Conservation (phyloP, 2,888 invertebrate genomes). For the Pseudococcus viburni region DNA sequence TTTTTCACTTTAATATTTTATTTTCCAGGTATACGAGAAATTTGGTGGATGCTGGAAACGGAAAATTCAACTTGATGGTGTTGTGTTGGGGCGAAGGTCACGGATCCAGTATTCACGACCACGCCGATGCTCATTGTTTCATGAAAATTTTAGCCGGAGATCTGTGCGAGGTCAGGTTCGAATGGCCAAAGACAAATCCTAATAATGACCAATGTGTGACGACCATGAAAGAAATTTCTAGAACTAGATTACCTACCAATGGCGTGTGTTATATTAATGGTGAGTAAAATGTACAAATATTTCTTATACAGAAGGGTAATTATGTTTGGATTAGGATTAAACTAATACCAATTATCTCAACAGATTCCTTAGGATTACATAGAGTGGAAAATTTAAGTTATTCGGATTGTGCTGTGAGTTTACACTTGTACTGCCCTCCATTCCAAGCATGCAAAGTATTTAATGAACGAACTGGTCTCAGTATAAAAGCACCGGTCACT, state of each 20-base stretch:
- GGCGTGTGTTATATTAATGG: conserved; percentile 97
- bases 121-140: conserved; percentile 96
- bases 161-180: conserved; percentile 82
- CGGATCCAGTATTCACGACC: conserved; percentile 96
- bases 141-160: conserved; percentile 93
- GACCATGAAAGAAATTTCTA: conserved; percentile 78
- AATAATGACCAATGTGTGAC: conserved; percentile 71
- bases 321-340: background rate
- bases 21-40: conserved; percentile 90
- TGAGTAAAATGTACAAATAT: conserved; percentile 72
- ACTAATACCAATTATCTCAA: background rate
- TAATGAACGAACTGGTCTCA: conserved; percentile 90
- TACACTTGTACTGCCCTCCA: conserved; percentile 96
- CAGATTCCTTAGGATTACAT: conserved; percentile 95
- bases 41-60: conserved; percentile 95
- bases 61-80: conserved; percentile 96
- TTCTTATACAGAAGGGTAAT: too few species aligned
- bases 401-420: conserved; percentile 88
- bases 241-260: conserved; percentile 79
- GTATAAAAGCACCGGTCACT: conserved; percentile 80
- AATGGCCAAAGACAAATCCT: conserved; percentile 73
- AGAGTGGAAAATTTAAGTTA: conserved; percentile 95
- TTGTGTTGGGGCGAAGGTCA: conserved; percentile 99
- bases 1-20: too few species aligned
- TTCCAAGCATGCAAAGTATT: conserved; percentile 91